phyloP scores from a whole-genome alignment of 2,113 vertebrate genomes.

The Plestiodon gilberti region DNA sequence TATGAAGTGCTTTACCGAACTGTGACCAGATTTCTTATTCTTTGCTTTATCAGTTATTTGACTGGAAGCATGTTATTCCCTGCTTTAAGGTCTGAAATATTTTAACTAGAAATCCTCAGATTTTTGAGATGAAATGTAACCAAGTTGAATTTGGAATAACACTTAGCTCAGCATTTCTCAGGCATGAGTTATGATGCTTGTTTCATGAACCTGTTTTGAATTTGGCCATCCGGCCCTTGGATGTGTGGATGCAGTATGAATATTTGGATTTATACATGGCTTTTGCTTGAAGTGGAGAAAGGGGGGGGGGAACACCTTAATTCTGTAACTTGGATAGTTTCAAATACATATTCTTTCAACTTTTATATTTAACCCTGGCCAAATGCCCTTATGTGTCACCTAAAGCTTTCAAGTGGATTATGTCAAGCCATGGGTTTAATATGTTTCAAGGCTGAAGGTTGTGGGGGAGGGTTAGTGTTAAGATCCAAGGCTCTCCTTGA shows the following conservation, averaged over 20 bases:
- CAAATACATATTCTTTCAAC: constrained; percentile 25
- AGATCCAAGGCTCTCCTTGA: constrained; percentile 13
- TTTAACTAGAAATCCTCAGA: not conserved
- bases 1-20: not conserved
- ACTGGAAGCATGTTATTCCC: not conserved
- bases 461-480: constrained; percentile 9
- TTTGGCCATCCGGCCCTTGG: not conserved
- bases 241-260: not conserved
- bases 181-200: too few species aligned
- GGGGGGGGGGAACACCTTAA: constrained; percentile 8
- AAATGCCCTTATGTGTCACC: constrained; percentile 35
- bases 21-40: not conserved
- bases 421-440: constrained; percentile 32
- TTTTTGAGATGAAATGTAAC: not conserved
- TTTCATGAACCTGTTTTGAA: not conserved
- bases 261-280: not conserved
- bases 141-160: not conserved
- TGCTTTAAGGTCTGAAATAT: not conserved
- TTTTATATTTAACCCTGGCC: constrained; percentile 5
- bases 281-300: not conserved
- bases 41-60: not conserved
- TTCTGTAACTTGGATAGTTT: not conserved
- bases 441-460: accelerated
- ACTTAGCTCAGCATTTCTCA: not conserved
- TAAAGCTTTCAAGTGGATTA: constrained; percentile 53